These are phyloP conservation scores for Boulengeromyrus knoepffleri DNA, from an alignment of 2,113 vertebrate species.

Conservation along the genomic window DNA sequence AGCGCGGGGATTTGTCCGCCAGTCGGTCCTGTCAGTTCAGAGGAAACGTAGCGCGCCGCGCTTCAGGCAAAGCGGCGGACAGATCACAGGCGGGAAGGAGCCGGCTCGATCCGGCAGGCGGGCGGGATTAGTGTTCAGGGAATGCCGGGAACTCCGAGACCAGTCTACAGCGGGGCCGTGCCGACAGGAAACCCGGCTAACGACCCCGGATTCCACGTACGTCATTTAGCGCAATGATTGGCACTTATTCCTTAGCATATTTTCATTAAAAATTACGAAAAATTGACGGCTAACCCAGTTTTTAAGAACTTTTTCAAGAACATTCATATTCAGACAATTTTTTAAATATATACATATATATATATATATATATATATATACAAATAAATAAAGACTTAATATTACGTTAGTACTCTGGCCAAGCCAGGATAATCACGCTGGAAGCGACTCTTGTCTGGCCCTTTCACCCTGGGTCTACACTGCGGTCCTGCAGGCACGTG, in stretches of 20 bases:
- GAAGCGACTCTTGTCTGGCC: neutral
- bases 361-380: neutral
- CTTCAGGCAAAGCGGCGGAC: neutral
- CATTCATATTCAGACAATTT: neutral
- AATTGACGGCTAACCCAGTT: neutral
- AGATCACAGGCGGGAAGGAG: neutral
- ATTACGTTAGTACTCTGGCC: neutral
- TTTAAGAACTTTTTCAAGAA: neutral
- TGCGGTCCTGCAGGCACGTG: neutral
- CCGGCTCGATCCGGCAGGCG: neutral
- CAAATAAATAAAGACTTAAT: neutral
- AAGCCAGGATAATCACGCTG: neutral
- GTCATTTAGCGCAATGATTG: neutral
- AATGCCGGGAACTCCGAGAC: neutral
- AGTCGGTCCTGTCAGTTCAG: neutral
- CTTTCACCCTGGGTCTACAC: neutral
- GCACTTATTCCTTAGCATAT: neutral
- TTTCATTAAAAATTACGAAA: neutral
- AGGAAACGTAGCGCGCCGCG: neutral
- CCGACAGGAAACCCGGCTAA: neutral
- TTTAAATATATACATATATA: neutral
- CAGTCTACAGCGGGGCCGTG: neutral
- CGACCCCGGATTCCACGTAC: neutral
- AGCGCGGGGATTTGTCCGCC: neutral
- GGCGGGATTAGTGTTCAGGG: neutral